These are phyloP conservation scores for Neolamprologus caudopunctatus DNA, from an alignment of 2,113 vertebrate species.

Conservation along the genomic window DNA sequence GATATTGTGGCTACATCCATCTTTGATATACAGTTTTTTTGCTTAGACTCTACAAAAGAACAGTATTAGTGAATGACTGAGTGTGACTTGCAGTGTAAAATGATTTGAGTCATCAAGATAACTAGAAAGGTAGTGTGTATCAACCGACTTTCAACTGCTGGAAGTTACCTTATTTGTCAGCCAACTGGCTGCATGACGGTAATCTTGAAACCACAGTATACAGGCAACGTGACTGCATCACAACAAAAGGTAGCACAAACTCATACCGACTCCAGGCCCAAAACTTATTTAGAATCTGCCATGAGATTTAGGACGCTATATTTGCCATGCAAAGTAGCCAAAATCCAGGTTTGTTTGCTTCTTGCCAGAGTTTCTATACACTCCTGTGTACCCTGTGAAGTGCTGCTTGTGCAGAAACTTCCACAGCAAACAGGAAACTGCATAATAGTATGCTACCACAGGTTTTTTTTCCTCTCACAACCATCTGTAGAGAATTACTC, in stretches of 20 bases:
- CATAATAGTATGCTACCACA: background rate
- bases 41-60: background rate
- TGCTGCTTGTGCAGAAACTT: background rate
- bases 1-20: background rate
- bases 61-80: background rate
- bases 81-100: background rate
- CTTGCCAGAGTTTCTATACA: background rate
- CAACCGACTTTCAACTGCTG: background rate
- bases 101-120: background rate
- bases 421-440: constrained; percentile 22
- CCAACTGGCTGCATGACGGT: background rate
- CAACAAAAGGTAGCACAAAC: background rate
- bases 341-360: constrained; percentile 5
- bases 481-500: background rate
- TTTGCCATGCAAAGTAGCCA: background rate
- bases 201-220: background rate
- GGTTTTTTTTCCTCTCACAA: background rate
- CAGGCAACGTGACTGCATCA: background rate
- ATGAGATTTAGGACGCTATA: background rate
- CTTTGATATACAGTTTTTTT: background rate
- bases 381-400: background rate
- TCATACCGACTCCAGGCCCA: background rate
- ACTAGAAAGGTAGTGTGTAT: background rate
- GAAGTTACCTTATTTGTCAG: background rate
- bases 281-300: background rate